These are phyloP conservation scores for Tamandua tetradactyla DNA, from an alignment of 2,797 vertebrate genomes.

Conservation along the genomic window DNA sequence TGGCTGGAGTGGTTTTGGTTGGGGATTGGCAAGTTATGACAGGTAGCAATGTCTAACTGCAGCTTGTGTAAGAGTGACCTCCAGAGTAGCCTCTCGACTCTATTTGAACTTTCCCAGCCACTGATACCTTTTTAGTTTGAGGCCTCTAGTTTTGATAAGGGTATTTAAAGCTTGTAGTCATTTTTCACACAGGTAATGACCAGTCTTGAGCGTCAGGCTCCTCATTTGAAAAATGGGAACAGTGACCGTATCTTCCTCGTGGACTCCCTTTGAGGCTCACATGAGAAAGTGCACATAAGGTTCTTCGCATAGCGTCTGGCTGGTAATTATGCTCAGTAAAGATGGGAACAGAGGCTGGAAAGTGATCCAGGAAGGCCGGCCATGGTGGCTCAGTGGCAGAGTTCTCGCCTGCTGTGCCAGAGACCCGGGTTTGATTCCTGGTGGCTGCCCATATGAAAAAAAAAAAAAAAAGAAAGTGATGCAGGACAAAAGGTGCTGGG, in stretches of 20 bases:
- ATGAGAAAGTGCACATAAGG: neutral
- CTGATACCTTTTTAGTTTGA: too few species aligned
- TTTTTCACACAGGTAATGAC: neutral
- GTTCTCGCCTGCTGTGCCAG: too few species aligned
- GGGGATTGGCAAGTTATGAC: too few species aligned
- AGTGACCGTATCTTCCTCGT: neutral
- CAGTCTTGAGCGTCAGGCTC: neutral
- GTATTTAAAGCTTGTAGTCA: neutral
- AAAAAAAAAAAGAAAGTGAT: too few species aligned
- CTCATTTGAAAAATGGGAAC: neutral
- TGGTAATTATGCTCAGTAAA: neutral
- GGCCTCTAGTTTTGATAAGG: neutral
- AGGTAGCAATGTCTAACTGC: too few species aligned
- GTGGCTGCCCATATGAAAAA: too few species aligned
- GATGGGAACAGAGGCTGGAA: conserved; percentile 1
- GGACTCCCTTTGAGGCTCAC: neutral
- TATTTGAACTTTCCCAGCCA: too few species aligned
- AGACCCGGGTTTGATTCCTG: too few species aligned
- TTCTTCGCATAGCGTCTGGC: neutral
- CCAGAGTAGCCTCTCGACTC: too few species aligned
- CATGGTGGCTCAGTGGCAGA: too few species aligned
- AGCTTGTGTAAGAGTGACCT: too few species aligned
- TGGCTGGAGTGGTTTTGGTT: too few species aligned
- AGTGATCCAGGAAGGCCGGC: neutral
- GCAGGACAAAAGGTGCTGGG: neutral